Evolutionary conservation across 1,140 invertebrate species (phyloP).

Genomic region (Metaphire vulgaris): DNA sequence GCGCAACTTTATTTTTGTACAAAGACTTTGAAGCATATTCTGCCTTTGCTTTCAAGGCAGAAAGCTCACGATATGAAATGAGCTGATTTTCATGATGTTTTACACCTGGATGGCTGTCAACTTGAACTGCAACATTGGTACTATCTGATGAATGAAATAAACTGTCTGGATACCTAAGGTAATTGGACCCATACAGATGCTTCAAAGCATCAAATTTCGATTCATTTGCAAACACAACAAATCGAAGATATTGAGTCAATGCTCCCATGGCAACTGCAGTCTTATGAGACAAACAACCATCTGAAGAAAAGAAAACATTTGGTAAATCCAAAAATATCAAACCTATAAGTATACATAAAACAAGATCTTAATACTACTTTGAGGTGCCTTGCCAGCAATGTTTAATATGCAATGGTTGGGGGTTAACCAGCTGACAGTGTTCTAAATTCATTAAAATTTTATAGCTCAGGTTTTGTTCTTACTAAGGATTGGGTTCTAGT

Average conservation of each 20-base stretch:
- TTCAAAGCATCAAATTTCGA: neutral
- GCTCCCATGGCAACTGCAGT: conserved; percentile 23
- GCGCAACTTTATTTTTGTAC: neutral
- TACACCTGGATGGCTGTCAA: neutral
- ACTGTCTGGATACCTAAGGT: neutral
- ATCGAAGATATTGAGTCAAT: conserved; percentile 22
- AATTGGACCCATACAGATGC: conserved; percentile 5
- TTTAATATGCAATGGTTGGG: no score
- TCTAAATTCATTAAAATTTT: no score
- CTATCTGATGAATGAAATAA: neutral
- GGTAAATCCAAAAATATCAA: no score
- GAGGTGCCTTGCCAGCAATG: no score
- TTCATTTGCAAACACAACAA: neutral
- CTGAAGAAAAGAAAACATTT: neutral
- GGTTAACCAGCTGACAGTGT: no score
- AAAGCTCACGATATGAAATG: neutral
- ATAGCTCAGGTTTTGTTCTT: no score
- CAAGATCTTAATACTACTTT: no score
- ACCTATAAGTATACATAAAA: no score
- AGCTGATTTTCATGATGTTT: neutral
- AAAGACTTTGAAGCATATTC: neutral
- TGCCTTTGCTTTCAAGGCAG: neutral
- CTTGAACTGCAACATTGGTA: neutral
- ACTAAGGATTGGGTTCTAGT: no score
- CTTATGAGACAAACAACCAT: conserved; percentile 24